Base-by-base conservation (phyloP, 2,113 vertebrate genomes). In the Chlorodrepanis virens region DNA sequence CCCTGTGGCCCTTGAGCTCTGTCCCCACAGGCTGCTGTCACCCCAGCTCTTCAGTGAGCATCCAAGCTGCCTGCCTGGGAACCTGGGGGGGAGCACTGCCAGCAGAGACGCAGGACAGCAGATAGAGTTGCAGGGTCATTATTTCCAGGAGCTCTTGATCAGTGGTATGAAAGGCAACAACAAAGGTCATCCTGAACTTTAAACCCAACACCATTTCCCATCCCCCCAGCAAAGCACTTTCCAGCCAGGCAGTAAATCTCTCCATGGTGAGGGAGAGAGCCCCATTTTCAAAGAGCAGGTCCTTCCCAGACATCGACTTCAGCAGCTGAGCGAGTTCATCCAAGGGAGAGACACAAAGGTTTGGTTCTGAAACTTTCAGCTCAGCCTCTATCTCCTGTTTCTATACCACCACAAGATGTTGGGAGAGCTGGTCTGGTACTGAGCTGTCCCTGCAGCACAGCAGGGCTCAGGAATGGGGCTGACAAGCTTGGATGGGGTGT, bases 171-270 rank as follows among this genome's bases (percentile, higher is more conserved):
- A 97, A 96, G 90, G 87, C 96, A 97, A 96, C 77, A 92, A 76
- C 97, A 98, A 87, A 89, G 96, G 83, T 83, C 94, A 95, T 97
- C 89, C 94, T 93, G 94, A 95, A 95, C 95, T 97, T 97, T 96
- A 96, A 97, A 97, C 96, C 78, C 90, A 96, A 95, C 84, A 94
- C 87, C 59, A 0, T 50, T 65, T 33, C 77, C 85, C 95, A 96
- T 93, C 93, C 96, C 80, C 92, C 96, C 75, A 87, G 2, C 52
- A 52, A 74, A 97, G 89, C 88, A 69, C 83, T 93, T 75, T 92
- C 37, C 24, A 75, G 20, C 18, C 72, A 29, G 83, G 93, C 96
- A 81, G 65, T 96, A 97, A 96, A 96, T 97, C 93, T 95, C 81
- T 5, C 25, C 0, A 0, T 1, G 6, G 61, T 59, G 53, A 93